phyloP scores from a whole-genome alignment of 2,888 invertebrate species.

The Lycia hirtaria region DNA sequence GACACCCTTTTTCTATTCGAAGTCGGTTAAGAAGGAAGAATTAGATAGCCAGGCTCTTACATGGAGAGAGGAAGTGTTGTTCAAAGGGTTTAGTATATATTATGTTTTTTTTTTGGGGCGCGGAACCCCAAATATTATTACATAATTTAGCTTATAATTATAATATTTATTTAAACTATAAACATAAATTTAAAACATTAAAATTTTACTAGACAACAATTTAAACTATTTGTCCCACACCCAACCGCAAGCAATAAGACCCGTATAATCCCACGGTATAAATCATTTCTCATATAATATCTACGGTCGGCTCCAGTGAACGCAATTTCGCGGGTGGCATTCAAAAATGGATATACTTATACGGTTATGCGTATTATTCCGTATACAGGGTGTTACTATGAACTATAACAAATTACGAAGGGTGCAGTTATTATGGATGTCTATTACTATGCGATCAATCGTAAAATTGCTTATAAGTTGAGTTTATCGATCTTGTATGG shows the following conservation, averaged over 20 bases:
- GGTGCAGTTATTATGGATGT: no score
- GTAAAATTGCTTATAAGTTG: no score
- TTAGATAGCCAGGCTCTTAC: no score
- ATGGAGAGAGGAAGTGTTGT: no score
- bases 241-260: slow-evolving; percentile 40
- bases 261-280: slow-evolving; percentile 47
- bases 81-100: no score
- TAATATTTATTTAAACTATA: background rate
- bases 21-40: no score
- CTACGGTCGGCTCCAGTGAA: slow-evolving; percentile 45
- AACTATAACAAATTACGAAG: no score
- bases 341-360: slow-evolving; percentile 53
- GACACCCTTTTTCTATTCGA: no score
- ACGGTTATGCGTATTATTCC: background rate
- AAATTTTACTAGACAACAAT: slow-evolving; percentile 25
- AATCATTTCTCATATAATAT: slow-evolving; percentile 60
- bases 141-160: background rate
- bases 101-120: no score
- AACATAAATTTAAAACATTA: background rate
- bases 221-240: slow-evolving; percentile 39
- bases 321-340: slow-evolving; percentile 62
- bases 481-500: no score
- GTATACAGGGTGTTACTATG: background rate
- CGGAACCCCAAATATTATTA: no score
- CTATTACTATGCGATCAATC: no score